Evolutionary conservation across 2,797 vertebrate species (phyloP), one percentile per base, ranked within the genome.

Genomic region (Alca torda): DNA sequence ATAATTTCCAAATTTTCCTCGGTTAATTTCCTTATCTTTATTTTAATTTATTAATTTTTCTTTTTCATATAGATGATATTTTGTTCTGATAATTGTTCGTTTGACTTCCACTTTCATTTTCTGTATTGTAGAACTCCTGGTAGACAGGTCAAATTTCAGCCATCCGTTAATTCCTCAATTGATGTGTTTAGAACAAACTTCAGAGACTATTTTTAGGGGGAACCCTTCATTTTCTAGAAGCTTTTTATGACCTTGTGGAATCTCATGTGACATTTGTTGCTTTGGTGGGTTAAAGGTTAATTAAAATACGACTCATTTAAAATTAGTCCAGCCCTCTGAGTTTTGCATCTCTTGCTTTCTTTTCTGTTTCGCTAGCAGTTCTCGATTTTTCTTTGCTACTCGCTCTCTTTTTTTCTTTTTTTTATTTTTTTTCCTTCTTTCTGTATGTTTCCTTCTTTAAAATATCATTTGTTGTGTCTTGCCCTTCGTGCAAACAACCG

Each of bases 281-380:
- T 89, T 95, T 95, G 95, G 87, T 94, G 94, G 88, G 85, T 94
- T 96, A 93, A 96, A 96, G 89, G 73, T 86, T 94, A 89, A 96
- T 93, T 96, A 75, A 96, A 90, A 88, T 43, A 78, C 93, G 91
- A 87, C 41, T 90, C 14, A n/a, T 79, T 94, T 89, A 63, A 92
- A 85, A 85, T 53, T 68, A 96, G 74, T 75, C 54, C 82, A 94
- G 87, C 88, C 80, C 83, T 89, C 75, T 89, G 95, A 94, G 88
- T 95, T 96, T 84, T 91, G 96, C 96, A 93, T 94, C 90, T 93
- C 85, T 92, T 88, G 94, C 90, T 95, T 95, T 96, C 64, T 79
- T 92, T 97, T 96, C 83, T 60, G 80, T 95, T 94, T 94, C 35
- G 75, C 95, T 97, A 93, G 91, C 90, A 85, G 68, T 95, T 97